phyloP scores from a whole-genome alignment of 64 coral and sea anemone genomes.

The Dendrophyllia cribrosa region DNA sequence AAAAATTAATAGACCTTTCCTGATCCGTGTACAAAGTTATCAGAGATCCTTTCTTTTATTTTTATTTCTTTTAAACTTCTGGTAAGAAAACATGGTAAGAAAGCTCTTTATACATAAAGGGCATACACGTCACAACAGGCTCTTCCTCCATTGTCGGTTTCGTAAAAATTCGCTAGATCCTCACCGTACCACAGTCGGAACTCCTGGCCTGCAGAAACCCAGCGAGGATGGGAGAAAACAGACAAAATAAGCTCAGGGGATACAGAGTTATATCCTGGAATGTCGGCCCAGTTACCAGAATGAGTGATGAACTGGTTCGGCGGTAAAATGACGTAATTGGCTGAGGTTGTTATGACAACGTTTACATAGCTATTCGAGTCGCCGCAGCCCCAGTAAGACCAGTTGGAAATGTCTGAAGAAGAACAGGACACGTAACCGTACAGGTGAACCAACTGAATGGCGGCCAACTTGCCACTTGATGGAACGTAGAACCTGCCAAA shows the following conservation, averaged over 20 bases:
- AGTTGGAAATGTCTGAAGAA: background rate
- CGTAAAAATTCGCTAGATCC: too few relatives aligned
- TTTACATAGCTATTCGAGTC: background rate
- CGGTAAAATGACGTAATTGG: background rate
- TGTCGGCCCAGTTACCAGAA: background rate
- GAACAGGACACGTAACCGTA: background rate
- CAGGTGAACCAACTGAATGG: conserved; percentile 14
- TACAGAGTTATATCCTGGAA: background rate
- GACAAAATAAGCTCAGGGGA: conserved; percentile 2
- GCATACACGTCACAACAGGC: too few relatives aligned
- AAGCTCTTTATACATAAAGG: too few relatives aligned
- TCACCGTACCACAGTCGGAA: background rate
- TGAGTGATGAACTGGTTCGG: background rate
- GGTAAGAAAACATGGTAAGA: too few relatives aligned
- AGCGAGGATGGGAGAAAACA: background rate
- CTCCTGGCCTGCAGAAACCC: background rate
- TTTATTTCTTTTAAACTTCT: too few relatives aligned
- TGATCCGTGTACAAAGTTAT: too few relatives aligned
- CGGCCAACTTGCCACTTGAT: background rate
- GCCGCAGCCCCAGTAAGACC: conserved; percentile 10
- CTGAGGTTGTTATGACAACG: background rate
- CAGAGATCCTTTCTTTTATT: too few relatives aligned
- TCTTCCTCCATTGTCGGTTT: too few relatives aligned
- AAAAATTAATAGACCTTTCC: too few relatives aligned
- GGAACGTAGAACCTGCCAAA: background rate